Evolutionary conservation across 92 coral and sea anemone species (phyloP), one percentile per base, ranked within the genome.

Genomic region (Virgularia gustaviana): DNA sequence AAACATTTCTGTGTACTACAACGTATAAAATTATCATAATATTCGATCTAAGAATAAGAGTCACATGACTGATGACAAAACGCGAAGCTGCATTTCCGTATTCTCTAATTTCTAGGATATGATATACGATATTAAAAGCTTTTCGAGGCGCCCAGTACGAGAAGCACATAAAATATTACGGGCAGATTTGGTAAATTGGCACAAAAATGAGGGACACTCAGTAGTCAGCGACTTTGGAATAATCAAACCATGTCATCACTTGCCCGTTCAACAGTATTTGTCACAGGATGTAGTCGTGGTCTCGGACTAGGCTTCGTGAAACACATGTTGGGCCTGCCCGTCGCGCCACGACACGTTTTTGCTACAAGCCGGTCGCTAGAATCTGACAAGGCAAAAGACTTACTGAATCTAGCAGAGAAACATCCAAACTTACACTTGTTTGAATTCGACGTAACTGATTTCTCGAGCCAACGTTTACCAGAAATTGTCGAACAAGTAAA

Each of bases 221-320:
- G n/a, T n/a, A n/a, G n/a, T n/a, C n/a, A n/a, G n/a, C n/a, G n/a
- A n/a, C n/a, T n/a, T n/a, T n/a, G n/a, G 41, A 19, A 23, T 22
- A 1, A 30, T n/a, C 36, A 29, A 38, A 51, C 39, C 49, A 79
- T 73, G 84, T 72, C 72, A 24, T 8, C 41, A 51, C 55, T 56
- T 28, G 71, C 18, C 20, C 72, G 65, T 64, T 36, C 43, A 33
- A 63, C 87, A 36, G 85, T 88, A 6, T 60, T 88, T 25, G 85
- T 88, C 33, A 88, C 95, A 6, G 95, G 95, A 34, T 51, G 83
- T 27, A 86, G 77, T 76, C 83, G 90, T 27, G 95, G 95, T 28
- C 76, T 88, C 57, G 95, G 95, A 15, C 70, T 88, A 54, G 89
- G 75, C 52, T 62, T 88, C 47, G 77, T 88, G 34, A 86, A 86